Evolutionary conservation across 2,113 vertebrate genomes (phyloP).

Genomic region (Zosterops lateralis): DNA sequence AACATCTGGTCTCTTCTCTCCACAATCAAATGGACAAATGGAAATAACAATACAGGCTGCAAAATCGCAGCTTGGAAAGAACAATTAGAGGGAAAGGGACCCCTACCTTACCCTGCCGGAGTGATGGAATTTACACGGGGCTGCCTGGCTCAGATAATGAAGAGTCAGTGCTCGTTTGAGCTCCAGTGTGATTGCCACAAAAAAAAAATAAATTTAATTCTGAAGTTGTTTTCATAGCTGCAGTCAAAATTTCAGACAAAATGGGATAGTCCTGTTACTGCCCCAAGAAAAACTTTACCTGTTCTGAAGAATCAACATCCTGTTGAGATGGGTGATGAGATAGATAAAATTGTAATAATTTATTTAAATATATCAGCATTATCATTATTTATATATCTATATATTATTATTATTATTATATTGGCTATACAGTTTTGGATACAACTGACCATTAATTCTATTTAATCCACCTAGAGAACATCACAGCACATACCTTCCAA

Average conservation of each 20-base stretch:
- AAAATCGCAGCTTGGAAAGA: constrained; percentile 45
- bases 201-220: background rate
- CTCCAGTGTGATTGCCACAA: background rate
- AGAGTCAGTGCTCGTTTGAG: background rate
- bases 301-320: accelerated
- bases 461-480: background rate
- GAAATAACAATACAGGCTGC: constrained; percentile 51
- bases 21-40: constrained; percentile 61
- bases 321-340: accelerated
- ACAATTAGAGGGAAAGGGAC: constrained; percentile 41
- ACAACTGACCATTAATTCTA: background rate
- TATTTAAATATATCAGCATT: background rate
- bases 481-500: background rate
- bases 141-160: background rate
- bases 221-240: background rate
- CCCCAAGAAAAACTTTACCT: background rate
- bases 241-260: background rate
- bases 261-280: accelerated
- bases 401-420: accelerated
- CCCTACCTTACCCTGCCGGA: constrained; percentile 24
- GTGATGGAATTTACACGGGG: constrained; percentile 23
- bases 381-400: background rate
- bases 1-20: constrained; percentile 59
- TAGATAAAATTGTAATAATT: background rate
- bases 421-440: background rate